Evolutionary conservation across 2,797 vertebrate genomes (phyloP), one percentile per base, ranked within the genome.

Genomic region (Pseudocheirus occidentalis): DNA sequence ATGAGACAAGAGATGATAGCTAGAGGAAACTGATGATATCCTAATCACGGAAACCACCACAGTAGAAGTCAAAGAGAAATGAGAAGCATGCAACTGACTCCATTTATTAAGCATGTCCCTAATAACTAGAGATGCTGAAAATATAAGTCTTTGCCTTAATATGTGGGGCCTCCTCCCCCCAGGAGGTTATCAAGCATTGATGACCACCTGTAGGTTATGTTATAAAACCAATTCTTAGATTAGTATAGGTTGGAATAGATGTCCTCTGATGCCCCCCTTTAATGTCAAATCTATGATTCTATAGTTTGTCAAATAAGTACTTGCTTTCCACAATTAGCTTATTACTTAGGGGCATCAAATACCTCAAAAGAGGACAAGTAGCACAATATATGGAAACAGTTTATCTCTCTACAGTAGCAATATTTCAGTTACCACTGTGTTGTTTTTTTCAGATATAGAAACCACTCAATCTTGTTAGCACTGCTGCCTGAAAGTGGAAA

Each of bases 351-450:
- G 91, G 55, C 53, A 94, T 59, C 34, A 95, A 55, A 94, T 66
- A 52, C 55, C 46, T 93, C 50, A 87, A 93, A 94, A 90, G 50
- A 96, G 92, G 10, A 59, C 73, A 5, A n/a, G 40, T 2, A 28
- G 81, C 91, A 95, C 90, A 87, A 87, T 87, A 92, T 87, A 96
- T 62, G 91, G 93, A 95, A 92, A 16, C 57, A 40, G 5, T 28
- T 53, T 59, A 46, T 62, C 73, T 94, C 94, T 87, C 89, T 90
- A 91, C 10, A 59, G 62, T 50, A 21, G 46, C 91, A 59, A 54
- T 5, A 12, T 92, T 89, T 10, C 59, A 93, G 34, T 90, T 95
- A 93, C 50, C 4, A 87, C 7, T 46, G 1, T 40, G 62, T n/a
- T 62, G 34, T 73, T 94, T 95, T 31, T 93, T 55, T 28, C 57